Base-by-base conservation (phyloP, 1,140 invertebrate genomes). In the Arctopsyche grandis region DNA sequence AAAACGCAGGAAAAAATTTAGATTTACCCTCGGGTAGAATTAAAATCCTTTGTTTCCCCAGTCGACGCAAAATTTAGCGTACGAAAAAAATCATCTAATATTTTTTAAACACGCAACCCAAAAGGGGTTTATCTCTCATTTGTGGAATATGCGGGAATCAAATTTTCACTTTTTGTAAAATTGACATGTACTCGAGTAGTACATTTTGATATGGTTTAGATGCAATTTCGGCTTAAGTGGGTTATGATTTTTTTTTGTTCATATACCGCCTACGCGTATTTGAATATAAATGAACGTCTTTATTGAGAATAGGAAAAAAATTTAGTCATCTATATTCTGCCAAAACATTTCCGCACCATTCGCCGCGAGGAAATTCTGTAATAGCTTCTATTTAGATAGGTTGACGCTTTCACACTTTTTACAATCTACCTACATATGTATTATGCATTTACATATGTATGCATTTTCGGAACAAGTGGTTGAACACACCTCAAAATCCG, bases 261-360 rank as follows among this genome's bases (percentile, higher is more conserved):
- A n/a, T n/a, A 14, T 66, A 21, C 58, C 58, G n/a, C 58, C 4
- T 52, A 46, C 5, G n/a, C 10, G 69, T 21, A 71, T 71, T 46
- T 71, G 29, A 71, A 71, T 71, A 71, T 44, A 71, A 71, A 71
- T 46, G 16, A 71, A 71, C 69, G 69, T 71, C 29, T 71, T 71
- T 48, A 71, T 69, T 69, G 26, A 10, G 12, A 22, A 46, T 16
- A n/a, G 16, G 19, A 71, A 46, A 71, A 71, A 71, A 38, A 71
- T 21, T 46, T 24, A 71, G 29, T 48, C 38, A 46, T 71, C n/a
- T 71, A 71, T 71, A 71, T 71, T 71, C 38, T 46, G 29, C 1
- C 16, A 21, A 71, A 71, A 71, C 69, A 71, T 71, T 71, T 71
- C 69, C 38, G 29, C 69, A 46, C 69, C 29, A 71, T 71, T 71